These are phyloP conservation scores for Metacarcinus magister DNA, from an alignment of 2,888 invertebrate species.

Conservation along the genomic window DNA sequence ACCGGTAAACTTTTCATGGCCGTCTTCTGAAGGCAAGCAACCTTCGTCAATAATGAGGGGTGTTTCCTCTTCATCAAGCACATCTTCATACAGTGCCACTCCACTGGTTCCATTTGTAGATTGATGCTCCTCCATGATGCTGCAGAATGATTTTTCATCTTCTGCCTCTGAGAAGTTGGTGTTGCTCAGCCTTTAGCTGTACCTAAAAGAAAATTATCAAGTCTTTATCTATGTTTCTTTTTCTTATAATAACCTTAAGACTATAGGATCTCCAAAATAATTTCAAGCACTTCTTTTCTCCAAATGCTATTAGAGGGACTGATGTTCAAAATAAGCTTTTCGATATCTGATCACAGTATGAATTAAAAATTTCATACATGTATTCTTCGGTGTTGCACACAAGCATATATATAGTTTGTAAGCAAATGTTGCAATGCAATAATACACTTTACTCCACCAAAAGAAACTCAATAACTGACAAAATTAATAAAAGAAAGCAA, in stretches of 20 bases:
- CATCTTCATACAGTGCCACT: not conserved
- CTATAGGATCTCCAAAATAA: not conserved
- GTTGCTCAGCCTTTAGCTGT: not conserved
- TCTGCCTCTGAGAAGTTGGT: not conserved
- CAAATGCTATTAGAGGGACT: not conserved
- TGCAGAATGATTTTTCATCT: not conserved
- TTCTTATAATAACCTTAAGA: not conserved
- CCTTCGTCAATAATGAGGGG: not conserved
- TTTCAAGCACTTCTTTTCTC: not conserved
- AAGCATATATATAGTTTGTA: not conserved
- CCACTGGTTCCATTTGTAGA: not conserved
- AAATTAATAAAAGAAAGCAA: too few relatives aligned
- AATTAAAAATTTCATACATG: not conserved
- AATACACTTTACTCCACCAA: too few relatives aligned
- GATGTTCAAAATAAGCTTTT: not conserved
- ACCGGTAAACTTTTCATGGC: not conserved
- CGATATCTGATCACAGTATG: not conserved
- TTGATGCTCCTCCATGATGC: not conserved
- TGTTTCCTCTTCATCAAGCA: not conserved
- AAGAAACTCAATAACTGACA: too few relatives aligned
- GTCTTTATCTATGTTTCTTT: not conserved
- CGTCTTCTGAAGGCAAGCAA: not conserved
- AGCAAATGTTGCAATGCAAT: not conserved
- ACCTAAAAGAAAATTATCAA: conserved; percentile 8
- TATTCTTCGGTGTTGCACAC: not conserved